These are phyloP conservation scores for Scolopax mira DNA, from an alignment of 2,113 vertebrate species.

Conservation along the genomic window DNA sequence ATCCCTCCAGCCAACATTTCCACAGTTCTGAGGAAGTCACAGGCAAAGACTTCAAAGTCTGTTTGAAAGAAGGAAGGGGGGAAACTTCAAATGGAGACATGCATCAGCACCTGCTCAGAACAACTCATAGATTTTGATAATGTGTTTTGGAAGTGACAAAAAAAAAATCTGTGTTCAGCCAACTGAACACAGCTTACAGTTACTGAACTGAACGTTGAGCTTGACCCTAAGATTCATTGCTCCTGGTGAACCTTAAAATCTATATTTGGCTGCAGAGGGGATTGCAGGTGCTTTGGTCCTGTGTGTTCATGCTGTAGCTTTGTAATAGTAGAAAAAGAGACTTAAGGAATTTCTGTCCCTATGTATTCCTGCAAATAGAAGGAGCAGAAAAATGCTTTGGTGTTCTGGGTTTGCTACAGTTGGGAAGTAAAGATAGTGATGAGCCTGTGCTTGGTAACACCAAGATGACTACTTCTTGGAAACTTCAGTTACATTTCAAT, in stretches of 20 bases:
- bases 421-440: not conserved
- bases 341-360: not conserved
- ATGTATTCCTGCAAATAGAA: not conserved
- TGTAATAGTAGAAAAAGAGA: not conserved
- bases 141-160: not conserved
- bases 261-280: not conserved
- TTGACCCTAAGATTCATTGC: not conserved
- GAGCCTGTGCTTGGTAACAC: not conserved
- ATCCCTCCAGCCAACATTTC: not conserved
- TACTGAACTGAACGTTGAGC: constrained; percentile 4
- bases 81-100: not conserved
- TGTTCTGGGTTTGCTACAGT: not conserved
- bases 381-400: not conserved
- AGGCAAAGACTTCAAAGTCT: not conserved
- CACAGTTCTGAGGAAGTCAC: not conserved
- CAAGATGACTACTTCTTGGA: not conserved
- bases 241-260: constrained; percentile 6
- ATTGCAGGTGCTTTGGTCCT: not conserved
- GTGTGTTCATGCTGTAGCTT: not conserved
- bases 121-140: not conserved
- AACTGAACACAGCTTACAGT: not conserved
- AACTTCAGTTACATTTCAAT: not conserved
- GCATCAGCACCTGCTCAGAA: constrained; percentile 16
- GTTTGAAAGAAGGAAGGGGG: not conserved
- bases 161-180: not conserved